A percentile compares a stretch with the other conserved stretches of the same genome.
These are phyloP conservation scores for Punctoribates punctum DNA, from an alignment of 2,888 invertebrate species.

Conservation along the genomic window DNA sequence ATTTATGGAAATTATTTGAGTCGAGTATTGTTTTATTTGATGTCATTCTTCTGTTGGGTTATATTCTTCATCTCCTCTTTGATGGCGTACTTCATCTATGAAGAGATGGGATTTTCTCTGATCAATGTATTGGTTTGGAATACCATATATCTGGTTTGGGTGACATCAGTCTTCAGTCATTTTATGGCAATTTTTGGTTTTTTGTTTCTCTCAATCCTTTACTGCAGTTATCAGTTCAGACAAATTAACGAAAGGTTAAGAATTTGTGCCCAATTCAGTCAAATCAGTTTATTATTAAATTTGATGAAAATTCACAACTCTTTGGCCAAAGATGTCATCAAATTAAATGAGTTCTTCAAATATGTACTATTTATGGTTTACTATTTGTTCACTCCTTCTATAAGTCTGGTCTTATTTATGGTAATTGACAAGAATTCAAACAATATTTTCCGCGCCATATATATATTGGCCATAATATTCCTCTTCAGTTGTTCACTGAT, in stretches of 20 bases:
- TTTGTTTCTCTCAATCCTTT: not conserved
- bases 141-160: not conserved
- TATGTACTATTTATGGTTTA: conserved; percentile 11
- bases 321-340: not conserved
- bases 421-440: conserved; percentile 4
- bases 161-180: not conserved
- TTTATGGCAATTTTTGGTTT: conserved; percentile 13
- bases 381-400: not conserved
- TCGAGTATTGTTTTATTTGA: not conserved
- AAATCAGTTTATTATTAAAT: too few species aligned
- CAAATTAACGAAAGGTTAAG: not conserved
- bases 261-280: too few species aligned
- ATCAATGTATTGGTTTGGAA: not conserved
- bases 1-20: not conserved
- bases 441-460: not conserved
- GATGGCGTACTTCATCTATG: not conserved
- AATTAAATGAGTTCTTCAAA: conserved; percentile 1
- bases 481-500: not conserved
- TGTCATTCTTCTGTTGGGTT: not conserved
- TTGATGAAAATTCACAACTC: too few species aligned
- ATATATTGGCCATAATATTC: not conserved
- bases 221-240: not conserved
- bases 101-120: not conserved
- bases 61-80: not conserved
- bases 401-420: conserved; percentile 5